Evolutionary conservation across 2,797 vertebrate species (phyloP).

Genomic region (Micromesistius poutassou): DNA sequence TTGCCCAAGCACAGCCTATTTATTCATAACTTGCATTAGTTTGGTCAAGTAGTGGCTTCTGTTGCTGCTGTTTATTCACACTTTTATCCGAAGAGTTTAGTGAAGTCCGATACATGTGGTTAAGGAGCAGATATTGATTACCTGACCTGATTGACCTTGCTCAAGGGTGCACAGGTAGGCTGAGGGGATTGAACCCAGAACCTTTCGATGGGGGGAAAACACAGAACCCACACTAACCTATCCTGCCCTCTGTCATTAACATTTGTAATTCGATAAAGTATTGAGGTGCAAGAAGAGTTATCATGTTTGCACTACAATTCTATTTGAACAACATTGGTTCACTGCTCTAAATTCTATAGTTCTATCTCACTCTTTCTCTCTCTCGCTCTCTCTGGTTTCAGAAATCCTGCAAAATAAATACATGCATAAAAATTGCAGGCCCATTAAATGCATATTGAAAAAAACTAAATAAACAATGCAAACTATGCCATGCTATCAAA

Average conservation of each 20-base stretch:
- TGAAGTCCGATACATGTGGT: background rate
- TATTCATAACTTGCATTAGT: background rate
- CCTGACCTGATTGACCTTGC: too few species aligned
- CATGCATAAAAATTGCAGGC: background rate
- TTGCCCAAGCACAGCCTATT: too few species aligned
- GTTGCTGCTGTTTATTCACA: too few species aligned
- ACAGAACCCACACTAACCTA: background rate
- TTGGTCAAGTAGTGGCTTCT: background rate
- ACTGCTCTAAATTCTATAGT: background rate
- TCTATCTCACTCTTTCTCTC: background rate
- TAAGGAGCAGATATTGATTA: background rate
- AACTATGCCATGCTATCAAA: slow-evolving; percentile 49
- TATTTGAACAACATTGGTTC: background rate
- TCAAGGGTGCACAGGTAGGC: background rate
- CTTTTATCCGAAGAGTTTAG: too few species aligned
- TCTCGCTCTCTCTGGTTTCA: background rate
- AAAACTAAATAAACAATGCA: background rate
- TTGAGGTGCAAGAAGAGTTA: background rate
- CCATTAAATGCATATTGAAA: background rate
- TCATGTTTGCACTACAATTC: background rate
- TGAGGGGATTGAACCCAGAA: background rate
- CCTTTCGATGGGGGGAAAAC: background rate
- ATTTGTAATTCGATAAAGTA: background rate
- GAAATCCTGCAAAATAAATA: background rate
- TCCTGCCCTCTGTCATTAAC: background rate